Conservation (phyloP, 2,797 vertebrate species). For the Gila robusta region DNA sequence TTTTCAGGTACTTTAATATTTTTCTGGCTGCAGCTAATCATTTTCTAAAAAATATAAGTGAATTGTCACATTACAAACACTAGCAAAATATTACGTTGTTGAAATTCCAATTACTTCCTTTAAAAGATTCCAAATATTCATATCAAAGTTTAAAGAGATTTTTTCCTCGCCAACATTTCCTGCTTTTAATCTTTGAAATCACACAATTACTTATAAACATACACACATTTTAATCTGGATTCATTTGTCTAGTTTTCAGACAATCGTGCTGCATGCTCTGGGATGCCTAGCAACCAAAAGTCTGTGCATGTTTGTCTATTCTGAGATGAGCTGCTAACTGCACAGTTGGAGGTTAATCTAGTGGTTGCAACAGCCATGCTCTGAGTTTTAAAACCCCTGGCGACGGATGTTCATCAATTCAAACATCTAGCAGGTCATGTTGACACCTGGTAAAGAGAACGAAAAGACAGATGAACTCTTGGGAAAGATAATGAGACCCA, state of each 20-base stretch:
- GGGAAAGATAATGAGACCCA: conserved; percentile 11
- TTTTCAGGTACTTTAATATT: not conserved
- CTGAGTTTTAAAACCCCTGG: conserved; percentile 30
- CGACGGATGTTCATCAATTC: conserved; percentile 15
- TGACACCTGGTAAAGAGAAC: conserved; percentile 59
- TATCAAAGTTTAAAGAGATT: not conserved
- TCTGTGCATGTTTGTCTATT: conserved; percentile 61
- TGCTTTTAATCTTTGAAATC: not conserved
- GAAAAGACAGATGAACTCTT: conserved; percentile 58
- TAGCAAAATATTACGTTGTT: not conserved
- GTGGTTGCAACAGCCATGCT: conserved; percentile 5
- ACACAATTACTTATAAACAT: not conserved
- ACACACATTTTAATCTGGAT: conserved; percentile 17
- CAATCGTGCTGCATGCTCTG: conserved; percentile 10
- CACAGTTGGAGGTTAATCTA: conserved; percentile 52
- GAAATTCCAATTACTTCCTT: not conserved
- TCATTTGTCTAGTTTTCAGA: conserved; percentile 48
- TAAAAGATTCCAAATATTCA: not conserved
- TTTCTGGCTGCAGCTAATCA: not conserved
- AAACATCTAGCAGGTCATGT: conserved; percentile 38
- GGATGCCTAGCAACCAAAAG: conserved; percentile 59
- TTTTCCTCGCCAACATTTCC: not conserved
- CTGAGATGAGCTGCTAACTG: conserved; percentile 40
- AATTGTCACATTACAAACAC: not conserved
- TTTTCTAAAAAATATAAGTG: not conserved